Percentiles rank a stretch among this genome's conserved stretches.
Conservation (phyloP, 1,140 invertebrate genomes). For the Frieseomelitta varia region DNA sequence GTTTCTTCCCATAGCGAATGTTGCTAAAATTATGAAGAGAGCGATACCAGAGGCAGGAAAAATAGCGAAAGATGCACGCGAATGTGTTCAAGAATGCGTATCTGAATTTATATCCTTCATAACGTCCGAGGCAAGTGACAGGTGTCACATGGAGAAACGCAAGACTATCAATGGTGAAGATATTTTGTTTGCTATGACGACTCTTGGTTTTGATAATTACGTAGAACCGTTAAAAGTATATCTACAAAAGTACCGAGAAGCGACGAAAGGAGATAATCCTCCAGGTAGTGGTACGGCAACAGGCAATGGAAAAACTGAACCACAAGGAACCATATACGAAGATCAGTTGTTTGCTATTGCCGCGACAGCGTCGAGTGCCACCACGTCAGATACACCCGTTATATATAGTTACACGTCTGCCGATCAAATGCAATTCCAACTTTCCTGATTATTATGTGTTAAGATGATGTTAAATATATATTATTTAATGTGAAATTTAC, state of each 20-base stretch:
- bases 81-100: constrained; percentile 99
- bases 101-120: constrained; percentile 99
- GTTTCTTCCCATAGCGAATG: constrained; percentile 99
- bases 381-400: constrained; percentile 79
- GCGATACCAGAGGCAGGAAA: constrained; percentile 98
- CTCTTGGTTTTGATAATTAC: constrained; percentile 99
- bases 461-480: constrained; percentile 49
- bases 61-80: constrained; percentile 99
- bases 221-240: constrained; percentile 98
- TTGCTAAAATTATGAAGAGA: constrained; percentile 99
- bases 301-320: constrained; percentile 76
- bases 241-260: constrained; percentile 98
- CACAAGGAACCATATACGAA: constrained; percentile 74
- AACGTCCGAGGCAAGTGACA: constrained; percentile 98
- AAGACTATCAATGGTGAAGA: constrained; percentile 99
- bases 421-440: constrained; percentile 81
- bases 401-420: constrained; percentile 79
- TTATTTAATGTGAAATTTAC: constrained; percentile 32
- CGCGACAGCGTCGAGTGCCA: constrained; percentile 73
- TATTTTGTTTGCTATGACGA: constrained; percentile 97
- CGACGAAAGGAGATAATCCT: constrained; percentile 81
- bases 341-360: constrained; percentile 80
- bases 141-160: constrained; percentile 98
- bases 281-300: constrained; percentile 50
- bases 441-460: constrained; percentile 72